phyloP scores from a whole-genome alignment of 2,113 vertebrate genomes.

The Syrmaticus mikado region DNA sequence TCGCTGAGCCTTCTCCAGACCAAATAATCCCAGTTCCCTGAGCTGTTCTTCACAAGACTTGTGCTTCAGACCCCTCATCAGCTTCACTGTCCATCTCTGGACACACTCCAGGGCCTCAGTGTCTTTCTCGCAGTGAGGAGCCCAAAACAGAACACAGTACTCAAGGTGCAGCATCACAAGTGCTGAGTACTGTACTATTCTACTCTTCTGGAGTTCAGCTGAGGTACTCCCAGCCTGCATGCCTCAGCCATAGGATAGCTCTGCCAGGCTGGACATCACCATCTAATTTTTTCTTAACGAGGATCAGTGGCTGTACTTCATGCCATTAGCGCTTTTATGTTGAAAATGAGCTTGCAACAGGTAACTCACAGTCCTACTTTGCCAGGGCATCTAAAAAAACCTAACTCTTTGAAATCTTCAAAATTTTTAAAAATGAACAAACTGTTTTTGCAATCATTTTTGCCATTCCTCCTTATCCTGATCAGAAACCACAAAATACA shows the following conservation, averaged over 20 bases:
- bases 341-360: neutral
- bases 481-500: neutral
- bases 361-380: neutral
- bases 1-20: too few relatives aligned
- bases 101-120: too few relatives aligned
- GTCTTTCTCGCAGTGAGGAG: too few relatives aligned
- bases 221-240: neutral
- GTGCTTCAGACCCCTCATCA: too few relatives aligned
- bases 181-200: too few relatives aligned
- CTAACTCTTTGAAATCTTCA: neutral
- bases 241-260: neutral
- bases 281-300: neutral
- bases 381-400: neutral
- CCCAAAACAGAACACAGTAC: too few relatives aligned
- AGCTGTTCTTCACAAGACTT: too few relatives aligned
- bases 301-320: neutral
- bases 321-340: neutral
- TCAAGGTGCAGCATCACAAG: too few relatives aligned
- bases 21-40: too few relatives aligned
- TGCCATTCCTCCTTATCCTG: neutral
- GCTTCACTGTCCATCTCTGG: too few relatives aligned
- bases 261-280: neutral
- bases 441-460: neutral
- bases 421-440: neutral
- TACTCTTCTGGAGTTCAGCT: too few relatives aligned